Conservation (phyloP, 2,888 invertebrate species). For the Microctonus brassicae region DNA sequence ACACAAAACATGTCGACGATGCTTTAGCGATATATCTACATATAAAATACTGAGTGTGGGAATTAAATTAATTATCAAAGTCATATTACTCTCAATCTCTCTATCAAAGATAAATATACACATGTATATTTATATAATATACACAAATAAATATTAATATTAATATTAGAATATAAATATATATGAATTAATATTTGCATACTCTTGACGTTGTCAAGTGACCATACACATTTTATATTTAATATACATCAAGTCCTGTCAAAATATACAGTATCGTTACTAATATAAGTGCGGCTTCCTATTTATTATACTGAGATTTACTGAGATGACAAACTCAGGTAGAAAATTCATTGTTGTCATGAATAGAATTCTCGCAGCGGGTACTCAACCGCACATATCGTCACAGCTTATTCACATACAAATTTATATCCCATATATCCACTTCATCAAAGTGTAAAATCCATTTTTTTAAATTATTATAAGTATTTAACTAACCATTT, state of each 20-base stretch:
- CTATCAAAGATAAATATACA: neutral
- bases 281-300: neutral
- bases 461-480: neutral
- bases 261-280: too few relatives aligned
- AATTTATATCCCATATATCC: neutral
- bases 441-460: neutral
- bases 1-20: neutral
- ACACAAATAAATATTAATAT: too few relatives aligned
- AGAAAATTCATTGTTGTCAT: neutral
- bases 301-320: slow-evolving; percentile 4
- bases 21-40: neutral
- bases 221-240: neutral
- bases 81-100: neutral
- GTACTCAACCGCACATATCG: neutral
- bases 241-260: slow-evolving; percentile 2
- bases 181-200: too few relatives aligned
- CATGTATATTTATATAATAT: too few relatives aligned
- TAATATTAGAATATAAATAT: too few relatives aligned
- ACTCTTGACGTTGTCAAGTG: neutral
- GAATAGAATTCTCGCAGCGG: neutral
- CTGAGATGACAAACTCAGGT: neutral
- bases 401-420: neutral
- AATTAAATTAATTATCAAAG: neutral
- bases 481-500: neutral
- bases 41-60: neutral